phyloP scores from a whole-genome alignment of 1,140 invertebrate genomes.

The Grapholita molesta region DNA sequence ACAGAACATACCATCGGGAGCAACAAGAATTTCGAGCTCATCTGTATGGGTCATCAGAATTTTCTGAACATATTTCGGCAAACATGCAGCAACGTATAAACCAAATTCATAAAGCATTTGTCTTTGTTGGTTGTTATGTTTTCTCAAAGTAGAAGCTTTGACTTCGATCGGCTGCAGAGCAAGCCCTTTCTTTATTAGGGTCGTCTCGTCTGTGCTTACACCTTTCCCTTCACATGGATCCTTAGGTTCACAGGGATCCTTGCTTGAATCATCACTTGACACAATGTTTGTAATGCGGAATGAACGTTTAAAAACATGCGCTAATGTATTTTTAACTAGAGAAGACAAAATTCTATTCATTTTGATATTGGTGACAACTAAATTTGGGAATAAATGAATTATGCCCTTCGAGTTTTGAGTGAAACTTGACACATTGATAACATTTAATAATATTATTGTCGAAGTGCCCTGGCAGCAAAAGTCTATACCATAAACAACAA shows the following conservation, averaged over 20 bases:
- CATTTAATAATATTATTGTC: too few relatives aligned
- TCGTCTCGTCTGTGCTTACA: background rate
- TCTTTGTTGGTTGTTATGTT: conserved; percentile 49
- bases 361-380: background rate
- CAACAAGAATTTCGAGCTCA: conserved; percentile 94
- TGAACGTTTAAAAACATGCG: conserved; percentile 5
- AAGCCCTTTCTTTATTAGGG: conserved; percentile 25
- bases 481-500: too few relatives aligned
- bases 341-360: conserved; percentile 4
- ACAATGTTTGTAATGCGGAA: background rate
- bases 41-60: conserved; percentile 88
- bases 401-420: too few relatives aligned
- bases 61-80: conserved; percentile 96
- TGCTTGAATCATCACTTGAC: background rate
- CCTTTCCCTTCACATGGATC: background rate
- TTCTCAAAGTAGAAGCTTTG: conserved; percentile 43
- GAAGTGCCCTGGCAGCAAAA: too few relatives aligned
- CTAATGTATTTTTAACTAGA: background rate
- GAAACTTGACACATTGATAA: too few relatives aligned
- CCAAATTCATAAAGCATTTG: conserved; percentile 65
- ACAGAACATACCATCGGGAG: conserved; percentile 94
- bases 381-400: background rate
- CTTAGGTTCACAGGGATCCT: background rate
- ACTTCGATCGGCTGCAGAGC: conserved; percentile 51
- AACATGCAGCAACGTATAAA: conserved; percentile 82